phyloP scores from a whole-genome alignment of 2,888 invertebrate genomes.

The Tetragnatha montana region DNA sequence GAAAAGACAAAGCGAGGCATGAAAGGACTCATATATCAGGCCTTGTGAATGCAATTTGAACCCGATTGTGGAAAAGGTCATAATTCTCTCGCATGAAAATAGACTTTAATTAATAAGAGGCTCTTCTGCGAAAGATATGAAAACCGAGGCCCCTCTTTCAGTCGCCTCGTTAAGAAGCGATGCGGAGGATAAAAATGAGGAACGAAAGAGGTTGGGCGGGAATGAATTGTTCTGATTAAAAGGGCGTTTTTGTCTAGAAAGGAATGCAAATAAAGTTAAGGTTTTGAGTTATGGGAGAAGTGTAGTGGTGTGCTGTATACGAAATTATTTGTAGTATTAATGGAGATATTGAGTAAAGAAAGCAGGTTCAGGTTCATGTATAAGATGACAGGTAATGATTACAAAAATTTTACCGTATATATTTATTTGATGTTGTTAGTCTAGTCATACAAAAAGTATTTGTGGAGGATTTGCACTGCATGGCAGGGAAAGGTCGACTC shows the following conservation, averaged over 20 bases:
- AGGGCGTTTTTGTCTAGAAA: not conserved
- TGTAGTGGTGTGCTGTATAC: not conserved
- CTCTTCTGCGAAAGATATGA: not conserved
- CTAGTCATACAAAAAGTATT: too few species aligned
- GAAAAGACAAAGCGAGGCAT: not conserved
- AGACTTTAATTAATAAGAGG: constrained; percentile 21
- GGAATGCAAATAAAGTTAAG: not conserved
- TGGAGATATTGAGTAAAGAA: not conserved
- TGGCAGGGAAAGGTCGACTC: too few species aligned
- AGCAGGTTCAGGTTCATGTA: not conserved
- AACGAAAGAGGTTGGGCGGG: not conserved
- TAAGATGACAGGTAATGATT: too few species aligned
- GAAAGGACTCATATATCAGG: not conserved
- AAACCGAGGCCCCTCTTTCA: not conserved
- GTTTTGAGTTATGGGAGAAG: not conserved
- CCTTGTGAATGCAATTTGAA: not conserved
- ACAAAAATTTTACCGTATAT: too few species aligned
- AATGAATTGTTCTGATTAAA: constrained; percentile 22
- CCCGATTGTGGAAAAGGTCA: not conserved
- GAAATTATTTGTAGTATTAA: constrained; percentile 25
- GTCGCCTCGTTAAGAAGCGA: constrained; percentile 6
- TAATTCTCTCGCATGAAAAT: not conserved
- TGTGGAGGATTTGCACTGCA: too few species aligned
- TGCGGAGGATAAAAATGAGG: constrained; percentile 7
- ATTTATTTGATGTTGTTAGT: too few species aligned